Conservation (phyloP, 30 jellyfish, hydroid and myxozoan genomes). For the Chrysaora quinquecirrha region DNA sequence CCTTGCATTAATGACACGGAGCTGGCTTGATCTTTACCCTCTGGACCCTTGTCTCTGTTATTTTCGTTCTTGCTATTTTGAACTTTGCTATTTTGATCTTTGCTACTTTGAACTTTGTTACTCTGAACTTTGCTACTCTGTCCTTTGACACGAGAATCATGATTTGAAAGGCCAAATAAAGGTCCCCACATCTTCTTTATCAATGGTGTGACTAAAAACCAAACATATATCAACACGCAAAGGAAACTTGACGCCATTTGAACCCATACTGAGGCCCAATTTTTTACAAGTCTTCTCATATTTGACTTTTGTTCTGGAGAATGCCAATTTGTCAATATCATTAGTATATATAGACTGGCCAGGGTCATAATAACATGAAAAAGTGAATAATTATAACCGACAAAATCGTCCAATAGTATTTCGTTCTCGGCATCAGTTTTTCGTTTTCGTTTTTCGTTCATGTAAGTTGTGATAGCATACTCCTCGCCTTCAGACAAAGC, state of each 20-base stretch:
- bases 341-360: constrained; percentile 77
- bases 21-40: neutral
- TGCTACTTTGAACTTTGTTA: constrained; percentile 31
- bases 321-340: constrained; percentile 97
- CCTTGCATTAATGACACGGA: neutral
- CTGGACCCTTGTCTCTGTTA: neutral
- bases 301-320: constrained; percentile 93
- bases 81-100: neutral
- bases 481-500: constrained; percentile 98
- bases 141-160: constrained; percentile 14
- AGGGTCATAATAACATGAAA: constrained; percentile 87
- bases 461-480: constrained; percentile 69
- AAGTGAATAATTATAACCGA: constrained; percentile 92
- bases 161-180: constrained; percentile 68
- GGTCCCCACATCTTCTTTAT: constrained; percentile 94
- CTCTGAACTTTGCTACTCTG: constrained; percentile 19
- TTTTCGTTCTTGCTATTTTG: constrained; percentile 2
- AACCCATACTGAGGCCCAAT: constrained; percentile 99
- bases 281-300: constrained; percentile 85
- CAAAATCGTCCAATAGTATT: constrained; percentile 75
- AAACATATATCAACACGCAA: constrained; percentile 75
- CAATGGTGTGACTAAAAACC: constrained; percentile 95
- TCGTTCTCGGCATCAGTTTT: constrained; percentile 49
- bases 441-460: constrained; percentile 52
- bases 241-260: constrained; percentile 99